A percentile compares a stretch with the other conserved stretches of the same genome.
phyloP scores from a whole-genome alignment of 1,140 invertebrate species.

The Drosophila subpulchrella region DNA sequence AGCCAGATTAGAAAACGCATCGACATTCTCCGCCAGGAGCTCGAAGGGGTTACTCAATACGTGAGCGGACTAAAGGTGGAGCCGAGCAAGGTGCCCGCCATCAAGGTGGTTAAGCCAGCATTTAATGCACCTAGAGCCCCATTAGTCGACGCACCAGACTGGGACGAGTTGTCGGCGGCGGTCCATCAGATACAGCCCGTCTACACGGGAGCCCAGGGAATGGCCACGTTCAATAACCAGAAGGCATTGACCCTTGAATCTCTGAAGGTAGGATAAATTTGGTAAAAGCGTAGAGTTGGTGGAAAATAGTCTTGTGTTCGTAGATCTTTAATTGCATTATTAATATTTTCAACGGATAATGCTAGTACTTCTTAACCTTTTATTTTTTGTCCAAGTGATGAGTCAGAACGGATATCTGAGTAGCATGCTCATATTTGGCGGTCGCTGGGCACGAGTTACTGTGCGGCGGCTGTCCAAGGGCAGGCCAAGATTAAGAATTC shows the following conservation, averaged over 20 bases:
- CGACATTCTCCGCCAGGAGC: slow-evolving; percentile 40
- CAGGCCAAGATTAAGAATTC: slow-evolving; percentile 53
- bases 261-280: slow-evolving; percentile 56
- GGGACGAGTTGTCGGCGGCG: slow-evolving; percentile 57
- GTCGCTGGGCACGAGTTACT: slow-evolving; percentile 67
- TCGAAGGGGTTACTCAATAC: slow-evolving; percentile 28
- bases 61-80: slow-evolving; percentile 44
- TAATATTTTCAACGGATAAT: too few relatives aligned
- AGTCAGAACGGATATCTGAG: slow-evolving; percentile 77
- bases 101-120: slow-evolving; percentile 12
- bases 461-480: slow-evolving; percentile 43
- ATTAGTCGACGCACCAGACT: slow-evolving; percentile 17
- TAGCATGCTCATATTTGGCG: slow-evolving; percentile 2
- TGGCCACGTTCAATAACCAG: slow-evolving; percentile 78
- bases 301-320: neutral
- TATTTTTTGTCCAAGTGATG: slow-evolving; percentile 42
- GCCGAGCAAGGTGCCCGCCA: slow-evolving; percentile 1
- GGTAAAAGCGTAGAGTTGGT: neutral
- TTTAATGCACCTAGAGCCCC: neutral
- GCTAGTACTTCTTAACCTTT: neutral
- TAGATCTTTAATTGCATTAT: neutral
- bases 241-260: slow-evolving; percentile 74
- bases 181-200: slow-evolving; percentile 71
- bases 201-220: slow-evolving; percentile 65
- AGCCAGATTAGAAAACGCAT: slow-evolving; percentile 63